Percentiles rank a stretch among this genome's conserved stretches.
Conservation (phyloP, 1,140 invertebrate species). For the Bombus ignitus region DNA sequence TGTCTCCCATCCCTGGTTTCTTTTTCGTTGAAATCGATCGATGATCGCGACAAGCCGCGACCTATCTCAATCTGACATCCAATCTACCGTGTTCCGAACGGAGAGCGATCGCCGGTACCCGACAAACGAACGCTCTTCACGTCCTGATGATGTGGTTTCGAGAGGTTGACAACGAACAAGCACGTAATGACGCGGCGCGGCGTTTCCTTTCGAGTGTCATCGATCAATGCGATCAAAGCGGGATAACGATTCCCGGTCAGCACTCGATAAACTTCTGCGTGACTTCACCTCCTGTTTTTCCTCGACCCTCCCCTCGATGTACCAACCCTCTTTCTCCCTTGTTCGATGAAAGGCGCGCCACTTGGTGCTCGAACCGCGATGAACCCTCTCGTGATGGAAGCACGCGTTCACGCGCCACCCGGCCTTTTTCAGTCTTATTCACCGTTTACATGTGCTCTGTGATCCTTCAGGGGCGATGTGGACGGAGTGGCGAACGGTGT, state of each 20-base stretch:
- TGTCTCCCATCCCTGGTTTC: neutral
- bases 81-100: neutral
- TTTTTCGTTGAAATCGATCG: constrained; percentile 24
- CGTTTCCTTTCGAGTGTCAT: constrained; percentile 12
- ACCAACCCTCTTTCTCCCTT: neutral
- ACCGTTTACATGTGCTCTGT: constrained; percentile 63
- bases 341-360: neutral
- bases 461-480: constrained; percentile 65
- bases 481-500: constrained; percentile 74
- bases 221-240: constrained; percentile 17
- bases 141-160: too few species aligned
- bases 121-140: neutral
- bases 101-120: neutral
- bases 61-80: constrained; percentile 1
- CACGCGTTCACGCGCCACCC: neutral
- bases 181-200: neutral
- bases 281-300: neutral
- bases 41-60: constrained; percentile 17
- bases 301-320: neutral
- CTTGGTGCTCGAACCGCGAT: neutral
- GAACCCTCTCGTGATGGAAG: neutral
- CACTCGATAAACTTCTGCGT: constrained; percentile 1
- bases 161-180: neutral
- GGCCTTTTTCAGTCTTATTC: constrained; percentile 40
- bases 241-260: neutral